Percentiles rank a stretch among this genome's conserved stretches.
phyloP scores from a whole-genome alignment of 2,113 vertebrate species.

The Aegithalos caudatus region DNA sequence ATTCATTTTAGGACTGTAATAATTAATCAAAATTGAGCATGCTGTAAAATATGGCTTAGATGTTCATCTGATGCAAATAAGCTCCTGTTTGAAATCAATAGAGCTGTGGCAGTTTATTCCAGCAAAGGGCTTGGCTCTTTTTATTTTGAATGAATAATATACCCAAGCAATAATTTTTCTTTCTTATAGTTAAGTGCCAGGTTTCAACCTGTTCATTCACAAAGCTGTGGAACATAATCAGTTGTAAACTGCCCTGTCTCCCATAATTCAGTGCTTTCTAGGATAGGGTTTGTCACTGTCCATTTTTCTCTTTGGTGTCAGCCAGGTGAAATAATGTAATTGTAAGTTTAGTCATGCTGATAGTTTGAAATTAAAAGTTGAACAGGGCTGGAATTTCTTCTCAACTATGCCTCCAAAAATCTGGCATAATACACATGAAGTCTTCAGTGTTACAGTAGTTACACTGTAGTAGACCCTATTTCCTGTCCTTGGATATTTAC shows the following conservation, averaged over 20 bases:
- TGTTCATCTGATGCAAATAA: constrained; percentile 19
- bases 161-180: background rate
- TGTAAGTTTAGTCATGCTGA: background rate
- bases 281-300: background rate
- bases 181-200: background rate
- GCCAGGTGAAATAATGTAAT: background rate
- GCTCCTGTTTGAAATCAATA: constrained; percentile 30
- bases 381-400: background rate
- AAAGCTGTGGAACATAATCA: background rate
- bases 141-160: constrained; percentile 12
- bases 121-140: constrained; percentile 1
- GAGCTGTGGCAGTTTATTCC: background rate
- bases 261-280: background rate
- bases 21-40: constrained; percentile 25
- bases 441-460: background rate
- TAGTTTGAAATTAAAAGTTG: background rate
- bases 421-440: background rate
- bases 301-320: background rate
- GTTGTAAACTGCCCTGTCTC: background rate
- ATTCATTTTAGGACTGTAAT: background rate
- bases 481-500: background rate
- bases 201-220: constrained; percentile 12
- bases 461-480: too few species aligned
- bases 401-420: background rate
- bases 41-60: constrained; percentile 10